Percentiles rank a stretch among this genome's conserved stretches.
phyloP scores from a whole-genome alignment of 2,797 vertebrate genomes.

The Emydoidea blandingii region DNA sequence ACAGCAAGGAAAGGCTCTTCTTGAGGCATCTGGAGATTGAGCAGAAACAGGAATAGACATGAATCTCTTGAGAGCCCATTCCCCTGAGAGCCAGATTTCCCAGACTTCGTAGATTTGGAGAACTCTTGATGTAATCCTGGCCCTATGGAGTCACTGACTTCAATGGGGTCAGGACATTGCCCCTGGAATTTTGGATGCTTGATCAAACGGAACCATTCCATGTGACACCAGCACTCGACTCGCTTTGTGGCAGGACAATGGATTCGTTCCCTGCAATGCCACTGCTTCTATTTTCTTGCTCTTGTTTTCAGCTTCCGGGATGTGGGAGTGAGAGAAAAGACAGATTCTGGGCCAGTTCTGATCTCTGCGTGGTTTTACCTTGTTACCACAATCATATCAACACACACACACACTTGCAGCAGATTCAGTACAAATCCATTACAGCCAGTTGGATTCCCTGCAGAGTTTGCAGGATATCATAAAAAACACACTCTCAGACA shows the following conservation, averaged over 20 bases:
- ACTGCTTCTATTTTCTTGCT: background rate
- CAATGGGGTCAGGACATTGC: fast-evolving
- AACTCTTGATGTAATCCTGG: background rate
- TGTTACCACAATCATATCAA: background rate
- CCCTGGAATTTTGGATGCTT: background rate
- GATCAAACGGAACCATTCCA: background rate
- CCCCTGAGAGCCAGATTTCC: fast-evolving
- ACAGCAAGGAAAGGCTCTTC: background rate
- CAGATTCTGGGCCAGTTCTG: fast-evolving
- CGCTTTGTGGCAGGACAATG: background rate
- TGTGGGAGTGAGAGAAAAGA: background rate
- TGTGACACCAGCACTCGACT: background rate
- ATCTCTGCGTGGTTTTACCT: background rate
- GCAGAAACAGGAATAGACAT: background rate
- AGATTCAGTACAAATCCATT: background rate
- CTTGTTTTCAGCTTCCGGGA: background rate
- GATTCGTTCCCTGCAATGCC: background rate
- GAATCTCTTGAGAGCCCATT: background rate
- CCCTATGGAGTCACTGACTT: fast-evolving
- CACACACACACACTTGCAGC: fast-evolving
- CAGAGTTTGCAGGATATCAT: background rate
- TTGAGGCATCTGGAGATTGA: fast-evolving
- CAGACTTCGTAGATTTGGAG: background rate
- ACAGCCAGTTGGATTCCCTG: background rate
- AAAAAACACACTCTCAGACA: background rate